Evolutionary conservation across 1,140 invertebrate genomes (phyloP), one percentile per base, ranked within the genome.

Genomic region (Ceratosolen solmsi): DNA sequence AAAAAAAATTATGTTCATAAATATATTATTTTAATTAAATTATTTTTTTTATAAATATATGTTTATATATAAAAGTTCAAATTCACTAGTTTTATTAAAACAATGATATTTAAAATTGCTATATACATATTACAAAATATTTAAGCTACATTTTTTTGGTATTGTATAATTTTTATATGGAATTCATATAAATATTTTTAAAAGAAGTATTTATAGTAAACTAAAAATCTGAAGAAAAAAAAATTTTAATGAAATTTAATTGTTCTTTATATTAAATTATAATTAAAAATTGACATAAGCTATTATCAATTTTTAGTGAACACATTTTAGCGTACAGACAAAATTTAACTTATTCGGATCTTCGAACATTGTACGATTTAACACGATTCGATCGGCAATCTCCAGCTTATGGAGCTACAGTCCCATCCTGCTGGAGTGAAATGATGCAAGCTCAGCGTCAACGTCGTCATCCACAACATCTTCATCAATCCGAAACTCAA

Each of bases 361-460:
- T 96, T 72, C 90, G 92, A 70, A 85, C 89, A 7, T 89, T 96
- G 0, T 94, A 95, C 78, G 92, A 94, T 79, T 88, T 96, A 13
- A 96, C 94, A 7, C 90, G 92, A 84, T 95, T 95, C 92, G 93
- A 94, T 91, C 89, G 93, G 87, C 86, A 93, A 88, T 90, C 93
- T 89, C 84, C 93, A 2, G 89, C 94, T 4, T 98, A 97, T 87
- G 94, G 95, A 72, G 96, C 96, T 9, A 97, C 96, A n/a, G 96
- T 98, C 0, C 96, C 97, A 2, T 94, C 96, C 38, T 98, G 97
- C 90, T 98, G 97, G 97, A 96, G 94, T 83, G 96, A 98, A 92
- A 94, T 98, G 86, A 96, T 97, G 86, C 97, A 98, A 82, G 96
- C 96, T 27, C 96, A 97, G 87, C 94, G 97, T 80, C 96, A 97